Conservation (phyloP, 2,113 vertebrate genomes). For the Helogale parvula region DNA sequence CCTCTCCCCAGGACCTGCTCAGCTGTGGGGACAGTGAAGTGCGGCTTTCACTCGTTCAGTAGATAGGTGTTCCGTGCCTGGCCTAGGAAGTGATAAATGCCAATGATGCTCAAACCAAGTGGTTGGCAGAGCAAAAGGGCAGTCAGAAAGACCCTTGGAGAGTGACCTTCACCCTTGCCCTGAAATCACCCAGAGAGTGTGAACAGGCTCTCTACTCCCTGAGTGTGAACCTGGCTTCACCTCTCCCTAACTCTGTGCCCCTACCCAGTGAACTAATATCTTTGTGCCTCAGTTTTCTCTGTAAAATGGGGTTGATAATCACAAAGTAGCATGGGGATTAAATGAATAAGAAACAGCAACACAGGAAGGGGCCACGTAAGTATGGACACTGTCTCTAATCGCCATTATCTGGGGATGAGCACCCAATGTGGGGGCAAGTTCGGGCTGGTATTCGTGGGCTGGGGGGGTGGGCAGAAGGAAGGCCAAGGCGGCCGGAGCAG, state of each 20-base stretch:
- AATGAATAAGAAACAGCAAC: neutral
- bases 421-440: neutral
- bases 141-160: neutral
- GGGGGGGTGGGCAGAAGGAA: neutral
- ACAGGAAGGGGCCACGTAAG: fast-evolving
- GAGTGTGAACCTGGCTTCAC: neutral
- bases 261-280: neutral
- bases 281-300: neutral
- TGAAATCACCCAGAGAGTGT: neutral
- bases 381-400: fast-evolving
- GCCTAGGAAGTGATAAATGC: neutral
- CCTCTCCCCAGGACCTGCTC: neutral
- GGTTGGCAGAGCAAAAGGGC: too few relatives aligned
- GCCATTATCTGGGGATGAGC: too few relatives aligned
- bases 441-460: neutral
- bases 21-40: neutral
- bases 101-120: neutral
- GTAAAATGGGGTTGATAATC: neutral
- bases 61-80: fast-evolving
- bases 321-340: neutral
- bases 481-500: neutral
- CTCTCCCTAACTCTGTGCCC: neutral
- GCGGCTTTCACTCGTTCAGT: neutral
- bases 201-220: too few relatives aligned
- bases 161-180: fast-evolving